Percentiles rank a stretch among this genome's conserved stretches.
These are phyloP conservation scores for Onychostruthus taczanowskii DNA, from an alignment of 2,113 vertebrate species.

Conservation along the genomic window DNA sequence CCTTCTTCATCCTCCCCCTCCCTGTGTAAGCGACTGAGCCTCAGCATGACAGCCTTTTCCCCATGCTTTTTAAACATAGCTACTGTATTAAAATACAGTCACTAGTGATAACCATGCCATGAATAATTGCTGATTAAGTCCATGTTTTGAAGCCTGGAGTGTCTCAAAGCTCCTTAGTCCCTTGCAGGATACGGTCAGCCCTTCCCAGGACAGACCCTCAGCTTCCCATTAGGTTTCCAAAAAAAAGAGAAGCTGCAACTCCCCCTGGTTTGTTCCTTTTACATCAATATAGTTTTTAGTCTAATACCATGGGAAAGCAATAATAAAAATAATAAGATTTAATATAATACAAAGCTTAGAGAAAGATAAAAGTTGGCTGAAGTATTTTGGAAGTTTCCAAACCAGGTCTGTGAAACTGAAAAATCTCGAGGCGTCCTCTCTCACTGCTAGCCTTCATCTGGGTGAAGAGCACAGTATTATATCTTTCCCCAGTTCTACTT, in stretches of 20 bases:
- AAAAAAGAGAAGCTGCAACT: not conserved
- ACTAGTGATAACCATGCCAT: not conserved
- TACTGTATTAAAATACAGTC: not conserved
- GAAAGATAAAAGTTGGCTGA: not conserved
- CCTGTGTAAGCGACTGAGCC: not conserved
- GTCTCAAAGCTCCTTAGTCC: not conserved
- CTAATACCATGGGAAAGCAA: not conserved
- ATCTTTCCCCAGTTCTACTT: not conserved
- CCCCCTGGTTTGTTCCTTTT: not conserved
- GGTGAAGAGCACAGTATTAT: not conserved
- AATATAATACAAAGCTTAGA: not conserved
- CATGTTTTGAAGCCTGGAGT: not conserved
- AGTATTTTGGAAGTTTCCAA: not conserved
- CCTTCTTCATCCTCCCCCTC: not conserved
- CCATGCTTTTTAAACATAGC: fast-evolving
- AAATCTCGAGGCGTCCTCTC: not conserved
- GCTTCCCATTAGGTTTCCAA: not conserved
- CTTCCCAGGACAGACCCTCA: not conserved
- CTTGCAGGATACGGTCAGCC: not conserved
- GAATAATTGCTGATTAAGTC: not conserved
- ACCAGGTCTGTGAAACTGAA: not conserved
- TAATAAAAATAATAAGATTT: not conserved
- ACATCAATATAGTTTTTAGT: not conserved
- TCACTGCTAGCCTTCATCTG: not conserved
- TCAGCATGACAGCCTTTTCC: fast-evolving